A percentile compares a stretch with the other conserved stretches of the same genome.
These are phyloP conservation scores for Bimastos eiseni DNA, from an alignment of 2,888 invertebrate genomes.

Conservation along the genomic window DNA sequence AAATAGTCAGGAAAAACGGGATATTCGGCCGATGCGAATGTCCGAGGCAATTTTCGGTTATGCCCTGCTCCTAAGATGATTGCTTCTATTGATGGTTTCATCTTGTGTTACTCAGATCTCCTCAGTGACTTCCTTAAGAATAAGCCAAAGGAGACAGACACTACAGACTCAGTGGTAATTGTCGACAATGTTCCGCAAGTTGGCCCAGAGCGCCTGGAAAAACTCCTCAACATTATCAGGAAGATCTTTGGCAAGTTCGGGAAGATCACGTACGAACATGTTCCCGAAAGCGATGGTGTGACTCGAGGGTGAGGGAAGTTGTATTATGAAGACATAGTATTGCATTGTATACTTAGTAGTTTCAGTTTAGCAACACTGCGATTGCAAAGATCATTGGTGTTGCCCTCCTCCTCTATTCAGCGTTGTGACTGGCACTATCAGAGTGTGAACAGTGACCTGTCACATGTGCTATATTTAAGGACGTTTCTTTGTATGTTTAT, in stretches of 20 bases:
- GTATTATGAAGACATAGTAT: not conserved
- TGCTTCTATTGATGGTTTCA: not conserved
- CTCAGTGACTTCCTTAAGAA: conserved; percentile 85
- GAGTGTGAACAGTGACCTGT: too few relatives aligned
- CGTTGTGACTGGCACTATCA: too few relatives aligned
- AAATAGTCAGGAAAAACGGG: too few relatives aligned
- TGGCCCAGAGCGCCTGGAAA: conserved; percentile 84
- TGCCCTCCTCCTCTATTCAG: too few relatives aligned
- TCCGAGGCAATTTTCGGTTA: too few relatives aligned
- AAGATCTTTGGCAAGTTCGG: conserved; percentile 88
- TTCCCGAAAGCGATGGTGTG: conserved; percentile 79
- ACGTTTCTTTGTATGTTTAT: too few relatives aligned
- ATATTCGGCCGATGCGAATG: too few relatives aligned
- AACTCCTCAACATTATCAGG: conserved; percentile 85
- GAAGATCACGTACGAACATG: conserved; percentile 82
- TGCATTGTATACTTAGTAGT: too few relatives aligned
- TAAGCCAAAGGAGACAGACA: conserved; percentile 91
- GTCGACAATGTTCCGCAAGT: conserved; percentile 96
- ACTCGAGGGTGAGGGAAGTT: conserved; percentile 74
- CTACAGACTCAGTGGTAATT: conserved; percentile 91
- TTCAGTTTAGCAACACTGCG: too few relatives aligned
- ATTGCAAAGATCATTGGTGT: too few relatives aligned
- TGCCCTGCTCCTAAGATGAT: too few relatives aligned
- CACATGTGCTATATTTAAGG: too few relatives aligned
- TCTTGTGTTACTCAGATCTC: conserved; percentile 72